These are phyloP conservation scores for rat (Rattus norvegicus) DNA, from an alignment of 2,113 vertebrate genomes.

Conservation along the genomic window DNA sequence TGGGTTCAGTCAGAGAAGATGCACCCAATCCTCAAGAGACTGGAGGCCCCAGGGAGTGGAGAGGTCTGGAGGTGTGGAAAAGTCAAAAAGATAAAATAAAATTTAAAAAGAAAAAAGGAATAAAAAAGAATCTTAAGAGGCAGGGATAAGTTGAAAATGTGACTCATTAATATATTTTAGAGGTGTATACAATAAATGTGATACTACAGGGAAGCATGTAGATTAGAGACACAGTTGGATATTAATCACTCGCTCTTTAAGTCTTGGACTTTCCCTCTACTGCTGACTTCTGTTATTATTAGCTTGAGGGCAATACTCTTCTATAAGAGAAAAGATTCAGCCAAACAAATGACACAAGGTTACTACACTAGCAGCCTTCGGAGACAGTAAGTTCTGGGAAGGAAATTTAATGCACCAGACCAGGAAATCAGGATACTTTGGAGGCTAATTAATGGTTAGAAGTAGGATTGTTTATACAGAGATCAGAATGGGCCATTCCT, in stretches of 20 bases:
- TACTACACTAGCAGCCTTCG: neutral
- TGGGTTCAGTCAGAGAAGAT: no score
- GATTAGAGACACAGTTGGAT: neutral
- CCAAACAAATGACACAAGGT: neutral
- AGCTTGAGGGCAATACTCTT: neutral
- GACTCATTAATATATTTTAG: neutral
- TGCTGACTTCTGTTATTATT: neutral
- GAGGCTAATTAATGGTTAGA: neutral
- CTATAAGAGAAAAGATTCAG: neutral
- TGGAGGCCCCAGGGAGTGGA: no score
- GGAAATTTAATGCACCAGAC: neutral
- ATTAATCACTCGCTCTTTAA: conserved; percentile 22
- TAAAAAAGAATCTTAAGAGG: neutral
- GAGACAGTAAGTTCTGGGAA: neutral
- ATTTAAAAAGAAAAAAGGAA: no score
- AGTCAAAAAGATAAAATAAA: no score
- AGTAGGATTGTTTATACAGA: neutral
- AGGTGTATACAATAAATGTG: neutral
- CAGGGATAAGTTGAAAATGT: neutral
- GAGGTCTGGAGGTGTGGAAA: no score
- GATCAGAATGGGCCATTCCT: neutral
- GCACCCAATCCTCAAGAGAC: no score
- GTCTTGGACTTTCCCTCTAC: neutral
- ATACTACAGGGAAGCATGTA: neutral
- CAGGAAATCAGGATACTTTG: neutral